Evolutionary conservation across 2,113 vertebrate genomes (phyloP).

Genomic region (Tapirus terrestris): DNA sequence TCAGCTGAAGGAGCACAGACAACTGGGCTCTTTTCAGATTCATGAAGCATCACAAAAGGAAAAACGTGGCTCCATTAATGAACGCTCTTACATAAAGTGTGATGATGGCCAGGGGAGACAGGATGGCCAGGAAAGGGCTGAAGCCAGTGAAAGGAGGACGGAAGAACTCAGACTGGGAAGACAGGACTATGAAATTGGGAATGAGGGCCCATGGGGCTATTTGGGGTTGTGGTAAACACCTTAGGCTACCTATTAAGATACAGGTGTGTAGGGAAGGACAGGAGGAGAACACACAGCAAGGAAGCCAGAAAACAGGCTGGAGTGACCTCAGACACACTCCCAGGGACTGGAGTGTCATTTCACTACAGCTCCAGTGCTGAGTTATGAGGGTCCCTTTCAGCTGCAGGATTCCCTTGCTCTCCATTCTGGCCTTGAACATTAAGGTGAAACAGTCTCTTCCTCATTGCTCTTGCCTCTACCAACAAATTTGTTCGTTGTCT

Average conservation of each 20-base stretch:
- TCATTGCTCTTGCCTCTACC: neutral
- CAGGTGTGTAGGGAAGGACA: neutral
- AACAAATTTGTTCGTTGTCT: neutral
- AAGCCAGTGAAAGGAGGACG: neutral
- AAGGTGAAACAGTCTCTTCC: neutral
- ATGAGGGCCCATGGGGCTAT: neutral
- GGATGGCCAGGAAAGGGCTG: neutral
- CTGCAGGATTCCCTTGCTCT: neutral
- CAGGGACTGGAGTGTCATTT: neutral
- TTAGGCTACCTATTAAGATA: neutral
- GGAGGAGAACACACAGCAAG: neutral
- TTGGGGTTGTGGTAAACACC: neutral
- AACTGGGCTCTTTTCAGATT: slow-evolving; percentile 27
- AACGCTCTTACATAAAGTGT: neutral
- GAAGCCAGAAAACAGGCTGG: neutral
- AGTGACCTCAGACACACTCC: neutral
- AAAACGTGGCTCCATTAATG: neutral
- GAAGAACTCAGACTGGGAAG: neutral
- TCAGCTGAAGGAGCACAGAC: neutral
- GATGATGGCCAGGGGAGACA: neutral
- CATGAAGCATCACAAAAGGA: neutral
- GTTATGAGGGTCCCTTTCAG: neutral
- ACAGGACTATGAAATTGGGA: no score
- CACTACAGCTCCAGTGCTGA: neutral
- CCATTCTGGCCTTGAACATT: neutral